Evolutionary conservation across 2,797 vertebrate species (phyloP), one percentile per base, ranked within the genome.

Genomic region (Sylvilagus floridanus): DNA sequence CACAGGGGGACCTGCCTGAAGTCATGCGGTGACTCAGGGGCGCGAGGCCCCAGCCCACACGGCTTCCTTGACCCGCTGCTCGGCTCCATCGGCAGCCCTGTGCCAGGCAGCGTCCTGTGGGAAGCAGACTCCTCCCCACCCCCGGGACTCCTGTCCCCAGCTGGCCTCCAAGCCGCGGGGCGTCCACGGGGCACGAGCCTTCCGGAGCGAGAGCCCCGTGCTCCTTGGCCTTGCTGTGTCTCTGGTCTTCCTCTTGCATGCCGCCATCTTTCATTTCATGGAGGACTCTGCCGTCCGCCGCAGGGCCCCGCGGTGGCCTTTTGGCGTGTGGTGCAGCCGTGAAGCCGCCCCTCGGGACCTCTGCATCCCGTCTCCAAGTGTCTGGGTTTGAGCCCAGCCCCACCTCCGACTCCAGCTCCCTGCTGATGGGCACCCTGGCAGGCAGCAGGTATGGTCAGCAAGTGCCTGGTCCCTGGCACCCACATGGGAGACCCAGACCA

Each of bases 1-100:
- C 0, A 1, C 24, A 1, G 0, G 1, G 68, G 3, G 78, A 32
- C 73, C 2, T 2, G 1, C 26, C 83, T 1, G 1, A 26, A 88
- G 81, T n/a, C 63, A 21, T 24, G 68, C 37, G 0, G 24, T 9
- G 10, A 37, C 79, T 4, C 0, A 3, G 35, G 16, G n/a, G 68
- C 52, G 9, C 60, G 14, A 0, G 16, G 0, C 35, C 28, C 2
- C 10, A 7, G 0, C 11, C 50, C 73, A 3, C 65, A 37, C 63
- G 2, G 0, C 11, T 24, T 72, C 68, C 50, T 21, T 35, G 30
- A 1, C 26, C 57, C 0, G 17, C 0, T 5, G 50, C 54, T 19
- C 1, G 42, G 28, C 79, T 47, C 54, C 32, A 0, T 21, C 26
- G 65, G 9, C 7, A 21, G n/a, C 81, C 19, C 37, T 1, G 0